Evolutionary conservation across 2,888 invertebrate species (phyloP).

Genomic region (Cosmia trapezina): DNA sequence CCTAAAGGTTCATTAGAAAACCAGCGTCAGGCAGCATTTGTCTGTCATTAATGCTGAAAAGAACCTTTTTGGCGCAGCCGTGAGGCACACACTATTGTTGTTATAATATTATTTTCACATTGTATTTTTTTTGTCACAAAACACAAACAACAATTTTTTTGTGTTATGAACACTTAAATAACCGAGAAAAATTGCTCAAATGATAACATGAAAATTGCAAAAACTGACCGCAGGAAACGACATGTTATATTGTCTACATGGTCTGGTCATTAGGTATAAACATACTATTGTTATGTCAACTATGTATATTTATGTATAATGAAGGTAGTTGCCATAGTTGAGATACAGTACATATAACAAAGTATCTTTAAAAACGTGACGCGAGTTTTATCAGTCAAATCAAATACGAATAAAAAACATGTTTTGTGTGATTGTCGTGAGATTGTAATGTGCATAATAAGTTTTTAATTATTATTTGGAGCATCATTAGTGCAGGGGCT

Average conservation of each 20-base stretch:
- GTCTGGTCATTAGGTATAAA: neutral
- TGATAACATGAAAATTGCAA: slow-evolving; percentile 8
- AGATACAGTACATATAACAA: neutral
- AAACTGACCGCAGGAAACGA: neutral
- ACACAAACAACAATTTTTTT: no score
- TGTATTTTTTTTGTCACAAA: no score
- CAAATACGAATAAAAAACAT: neutral
- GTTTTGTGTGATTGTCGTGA: neutral
- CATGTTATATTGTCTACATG: neutral
- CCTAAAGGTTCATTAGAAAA: no score
- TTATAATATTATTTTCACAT: no score
- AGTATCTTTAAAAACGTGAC: slow-evolving; percentile 1
- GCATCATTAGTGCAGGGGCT: no score
- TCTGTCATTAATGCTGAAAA: no score
- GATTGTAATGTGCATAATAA: no score
- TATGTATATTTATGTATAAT: neutral
- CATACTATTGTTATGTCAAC: neutral
- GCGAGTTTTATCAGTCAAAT: neutral
- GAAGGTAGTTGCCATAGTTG: neutral
- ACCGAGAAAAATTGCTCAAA: neutral
- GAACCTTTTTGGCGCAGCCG: no score
- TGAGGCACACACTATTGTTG: no score
- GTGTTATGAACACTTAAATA: no score
- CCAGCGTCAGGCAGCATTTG: no score
- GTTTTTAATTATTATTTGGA: neutral